These are phyloP conservation scores for Drosophila trichaetosa DNA, from an alignment of 2,888 invertebrate species.

Conservation along the genomic window DNA sequence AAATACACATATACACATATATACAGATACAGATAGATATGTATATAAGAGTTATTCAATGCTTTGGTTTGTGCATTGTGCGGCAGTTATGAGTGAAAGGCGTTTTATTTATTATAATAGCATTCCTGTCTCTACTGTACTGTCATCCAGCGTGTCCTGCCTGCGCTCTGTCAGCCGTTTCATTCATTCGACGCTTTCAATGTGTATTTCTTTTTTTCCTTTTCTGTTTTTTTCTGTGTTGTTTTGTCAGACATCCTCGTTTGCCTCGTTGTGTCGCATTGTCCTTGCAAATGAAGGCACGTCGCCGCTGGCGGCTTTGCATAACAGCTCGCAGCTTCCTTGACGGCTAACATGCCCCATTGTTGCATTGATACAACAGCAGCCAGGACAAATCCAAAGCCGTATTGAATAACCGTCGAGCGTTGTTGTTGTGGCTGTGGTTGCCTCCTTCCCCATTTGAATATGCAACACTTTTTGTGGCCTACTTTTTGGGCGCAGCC, in stretches of 20 bases:
- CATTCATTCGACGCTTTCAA: constrained; percentile 51
- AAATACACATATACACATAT: constrained; percentile 3
- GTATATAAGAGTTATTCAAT: constrained; percentile 30
- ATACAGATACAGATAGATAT: constrained; percentile 12
- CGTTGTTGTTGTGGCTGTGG: constrained; percentile 1
- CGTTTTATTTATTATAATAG: constrained; percentile 79
- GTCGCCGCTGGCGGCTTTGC: constrained; percentile 64
- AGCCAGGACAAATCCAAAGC: constrained; percentile 40
- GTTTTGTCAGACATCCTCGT: constrained; percentile 3
- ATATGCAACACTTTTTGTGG: constrained; percentile 78
- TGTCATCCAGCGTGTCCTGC: constrained; percentile 28
- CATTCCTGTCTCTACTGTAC: constrained; percentile 58
- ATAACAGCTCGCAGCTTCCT: constrained; percentile 67
- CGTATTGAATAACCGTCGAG: constrained; percentile 63
- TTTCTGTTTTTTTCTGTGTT: neutral
- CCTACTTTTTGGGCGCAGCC: constrained; percentile 56
- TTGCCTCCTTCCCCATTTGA: constrained; percentile 40
- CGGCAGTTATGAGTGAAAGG: constrained; percentile 75
- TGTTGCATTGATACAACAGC: constrained; percentile 46
- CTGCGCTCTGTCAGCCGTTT: constrained; percentile 46
- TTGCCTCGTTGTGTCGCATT: constrained; percentile 64
- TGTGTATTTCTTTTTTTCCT: constrained; percentile 3
- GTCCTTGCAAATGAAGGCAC: constrained; percentile 81
- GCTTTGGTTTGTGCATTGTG: constrained; percentile 67
- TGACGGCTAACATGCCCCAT: constrained; percentile 59